Evolutionary conservation across 64 coral and sea anemone genomes (phyloP), one percentile per base, ranked within the genome.

Genomic region (Actinia tenebrosa): DNA sequence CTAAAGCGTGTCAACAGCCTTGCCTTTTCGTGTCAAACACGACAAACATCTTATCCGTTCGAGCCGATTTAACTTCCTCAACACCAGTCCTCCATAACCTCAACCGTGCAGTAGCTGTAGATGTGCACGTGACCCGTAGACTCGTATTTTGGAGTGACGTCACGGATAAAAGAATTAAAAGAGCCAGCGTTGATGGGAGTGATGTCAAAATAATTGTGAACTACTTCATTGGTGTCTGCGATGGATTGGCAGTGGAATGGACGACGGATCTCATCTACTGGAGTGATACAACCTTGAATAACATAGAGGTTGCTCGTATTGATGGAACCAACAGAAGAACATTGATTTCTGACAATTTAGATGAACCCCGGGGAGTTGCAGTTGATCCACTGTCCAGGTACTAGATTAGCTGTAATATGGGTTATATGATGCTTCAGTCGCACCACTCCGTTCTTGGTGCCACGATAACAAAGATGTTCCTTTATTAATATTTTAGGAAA

Each of bases 121-220:
- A 89, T n/a, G 87, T 93, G 8, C 87, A 93, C 22, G 59, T 93
- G 55, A 79, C 56, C 3, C 22, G 72, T 2, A 60, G 87, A 3
- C 88, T 79, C 44, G 83, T 93, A 56, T 93, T 86, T 50, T 93
- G 91, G 91, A 93, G 91, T 93, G 91, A 93, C 45, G 50, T 89
- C 10, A 58, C 0, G 0, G 91, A 89, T 22, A 16, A 11, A n/a
- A 37, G 16, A 45, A 89, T 93, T 8, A 84, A 79, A 78, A 89
- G 87, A 44, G 83, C 87, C 11, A 85, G 53, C 1, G 23, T 86
- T 44, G 75, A 93, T 46, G 58, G 72, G 16, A 86, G 62, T 53
- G 79, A 55, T 25, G 54, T 80, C 11, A 62, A 66, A 43, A 18
- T 86, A 10, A 86, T 93, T 71, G 23, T 44, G 4, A 82, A 64